Conservation (phyloP, 2,797 vertebrate species). For the Alexandromys oeconomus region DNA sequence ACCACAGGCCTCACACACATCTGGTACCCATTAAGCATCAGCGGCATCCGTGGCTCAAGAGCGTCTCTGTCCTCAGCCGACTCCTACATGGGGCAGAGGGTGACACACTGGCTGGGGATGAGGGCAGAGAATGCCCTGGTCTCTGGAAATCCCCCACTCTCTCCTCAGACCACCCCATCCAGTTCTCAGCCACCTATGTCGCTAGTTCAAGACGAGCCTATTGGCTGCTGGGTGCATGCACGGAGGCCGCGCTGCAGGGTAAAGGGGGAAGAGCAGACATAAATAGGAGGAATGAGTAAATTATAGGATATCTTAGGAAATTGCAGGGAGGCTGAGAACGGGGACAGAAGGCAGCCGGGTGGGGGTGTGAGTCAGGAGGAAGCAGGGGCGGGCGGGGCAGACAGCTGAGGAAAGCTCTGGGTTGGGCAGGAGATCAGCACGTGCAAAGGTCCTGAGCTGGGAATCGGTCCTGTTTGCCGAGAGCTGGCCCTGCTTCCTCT, state of each 20-base stretch:
- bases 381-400: neutral
- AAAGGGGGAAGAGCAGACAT: neutral
- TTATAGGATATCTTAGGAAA: neutral
- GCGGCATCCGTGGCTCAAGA: neutral
- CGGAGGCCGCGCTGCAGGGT: neutral
- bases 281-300: neutral
- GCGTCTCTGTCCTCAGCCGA: neutral
- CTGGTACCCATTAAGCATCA: neutral
- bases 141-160: neutral
- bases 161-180: neutral
- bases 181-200: neutral
- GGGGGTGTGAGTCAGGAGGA: neutral
- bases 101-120: no score
- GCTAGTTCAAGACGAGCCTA: neutral
- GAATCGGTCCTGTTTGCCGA: fast-evolving
- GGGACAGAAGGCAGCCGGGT: neutral
- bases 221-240: fast-evolving
- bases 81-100: neutral
- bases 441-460: neutral
- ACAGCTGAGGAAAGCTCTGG: neutral
- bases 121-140: neutral
- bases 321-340: neutral
- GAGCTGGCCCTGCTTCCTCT: neutral
- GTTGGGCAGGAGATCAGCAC: neutral
- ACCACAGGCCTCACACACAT: neutral